Base-by-base conservation (phyloP, 2,888 invertebrate genomes). In the Mesorhabditis sp. region DNA sequence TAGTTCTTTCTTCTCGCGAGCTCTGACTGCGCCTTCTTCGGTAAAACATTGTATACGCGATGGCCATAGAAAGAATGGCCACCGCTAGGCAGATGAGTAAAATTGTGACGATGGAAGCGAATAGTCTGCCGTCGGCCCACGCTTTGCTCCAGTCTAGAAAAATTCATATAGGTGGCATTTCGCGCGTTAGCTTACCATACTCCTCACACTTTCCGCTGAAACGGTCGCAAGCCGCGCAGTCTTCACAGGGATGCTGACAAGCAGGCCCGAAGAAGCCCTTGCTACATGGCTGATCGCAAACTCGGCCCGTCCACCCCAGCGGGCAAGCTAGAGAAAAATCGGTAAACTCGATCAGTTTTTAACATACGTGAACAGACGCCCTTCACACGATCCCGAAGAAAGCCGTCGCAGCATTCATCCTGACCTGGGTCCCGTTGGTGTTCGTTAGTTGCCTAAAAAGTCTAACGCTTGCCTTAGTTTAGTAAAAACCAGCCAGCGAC, bases 41-140 rank as follows among this genome's bases (percentile, higher is more conserved):
- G 43, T 70, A 70, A 15, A 70, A 70, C 70, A 70, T 70, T 63
- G 44, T 66, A 15, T 70, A 70, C 7, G 70, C 70, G 28, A 70
- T 62, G 10, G 65, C 15, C 70, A 70, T 70, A 4, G 70, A 70
- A 43, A 70, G 7, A 66, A 70, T 41, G 45, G 70, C 70, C 63
- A 70, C 66, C 4, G 65, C n/a, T n/a, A 43, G 10, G 42, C 66
- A 70, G 45, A 61, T 41, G n/a, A 70, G 15, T 2, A 70, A 41
- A 15, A 70, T 50, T n/a, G 58, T 50, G 58, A 50, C 58, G n/a
- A 50, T n/a, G 58, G 58, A 50, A n/a, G n/a, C 10, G 58, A 50
- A 50, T 13, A 50, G 58, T 50, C 58, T 10, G n/a, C 58, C 58
- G 58, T 50, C 58, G n/a, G 58, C 58, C 58, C 58, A 50, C 10